These are phyloP conservation scores for Sinelater perroti DNA, from an alignment of 2,888 invertebrate species.

Conservation along the genomic window DNA sequence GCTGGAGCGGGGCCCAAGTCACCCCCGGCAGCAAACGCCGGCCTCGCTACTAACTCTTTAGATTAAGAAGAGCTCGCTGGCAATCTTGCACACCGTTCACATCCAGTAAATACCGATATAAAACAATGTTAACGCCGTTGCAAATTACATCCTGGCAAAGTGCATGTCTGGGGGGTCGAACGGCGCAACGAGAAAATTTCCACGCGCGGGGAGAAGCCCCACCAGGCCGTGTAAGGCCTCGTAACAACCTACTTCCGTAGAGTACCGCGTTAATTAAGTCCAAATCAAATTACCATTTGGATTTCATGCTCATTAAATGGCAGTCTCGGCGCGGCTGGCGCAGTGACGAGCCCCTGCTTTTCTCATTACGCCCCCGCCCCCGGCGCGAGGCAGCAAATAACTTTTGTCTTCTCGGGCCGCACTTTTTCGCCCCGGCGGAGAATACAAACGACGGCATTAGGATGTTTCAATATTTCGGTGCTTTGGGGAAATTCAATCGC, in stretches of 20 bases:
- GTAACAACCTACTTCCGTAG: conserved; percentile 40
- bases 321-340: conserved; percentile 52
- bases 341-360: conserved; percentile 48
- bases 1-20: conserved; percentile 16
- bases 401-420: conserved; percentile 38
- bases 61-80: conserved; percentile 29
- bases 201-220: conserved; percentile 15
- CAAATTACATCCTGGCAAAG: conserved; percentile 33
- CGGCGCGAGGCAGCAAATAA: conserved; percentile 36
- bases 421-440: conserved; percentile 30
- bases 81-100: conserved; percentile 27
- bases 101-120: conserved; percentile 29
- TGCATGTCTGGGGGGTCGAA: conserved; percentile 20
- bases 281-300: conserved; percentile 62
- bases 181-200: conserved; percentile 28
- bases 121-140: conserved; percentile 25
- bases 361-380: conserved; percentile 43
- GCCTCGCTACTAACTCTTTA: conserved; percentile 33
- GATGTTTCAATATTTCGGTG: conserved; percentile 26
- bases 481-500: conserved; percentile 20
- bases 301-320: conserved; percentile 62
- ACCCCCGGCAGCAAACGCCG: conserved; percentile 26
- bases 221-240: conserved; percentile 35
- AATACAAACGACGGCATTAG: conserved; percentile 32
- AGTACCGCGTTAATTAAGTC: conserved; percentile 59